phyloP scores from a whole-genome alignment of 2,888 invertebrate genomes.

The Drosophila kanekoi region DNA sequence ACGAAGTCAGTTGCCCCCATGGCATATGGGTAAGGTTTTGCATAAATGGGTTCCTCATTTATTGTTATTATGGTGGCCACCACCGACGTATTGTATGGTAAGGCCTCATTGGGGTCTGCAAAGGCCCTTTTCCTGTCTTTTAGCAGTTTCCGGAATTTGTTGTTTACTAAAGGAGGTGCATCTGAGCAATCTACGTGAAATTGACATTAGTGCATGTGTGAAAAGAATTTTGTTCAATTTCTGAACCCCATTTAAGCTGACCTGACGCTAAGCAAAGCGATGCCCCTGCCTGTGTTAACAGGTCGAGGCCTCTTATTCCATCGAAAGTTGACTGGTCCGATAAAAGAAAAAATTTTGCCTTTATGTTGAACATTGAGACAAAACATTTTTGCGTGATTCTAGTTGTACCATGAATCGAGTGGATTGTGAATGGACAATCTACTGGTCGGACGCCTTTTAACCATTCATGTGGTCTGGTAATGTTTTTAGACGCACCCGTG shows the following conservation, averaged over 20 bases:
- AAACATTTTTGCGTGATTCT: too few relatives aligned
- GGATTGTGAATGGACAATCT: too few relatives aligned
- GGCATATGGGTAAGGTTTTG: too few relatives aligned
- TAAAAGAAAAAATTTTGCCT: too few relatives aligned
- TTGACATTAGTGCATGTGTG: neutral
- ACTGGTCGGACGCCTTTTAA: too few relatives aligned
- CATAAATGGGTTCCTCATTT: neutral
- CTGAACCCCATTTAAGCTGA: neutral
- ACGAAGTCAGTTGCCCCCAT: neutral
- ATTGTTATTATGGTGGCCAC: neutral
- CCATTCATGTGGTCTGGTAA: too few relatives aligned
- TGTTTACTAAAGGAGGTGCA: neutral
- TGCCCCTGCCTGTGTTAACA: neutral
- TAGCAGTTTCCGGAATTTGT: neutral
- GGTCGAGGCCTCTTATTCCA: too few relatives aligned
- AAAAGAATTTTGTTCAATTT: neutral
- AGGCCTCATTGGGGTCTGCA: too few relatives aligned
- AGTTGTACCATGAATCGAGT: too few relatives aligned
- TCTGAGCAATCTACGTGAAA: neutral
- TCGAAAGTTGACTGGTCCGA: too few relatives aligned
- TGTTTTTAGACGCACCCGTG: too few relatives aligned
- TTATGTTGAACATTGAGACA: too few relatives aligned
- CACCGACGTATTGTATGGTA: neutral
- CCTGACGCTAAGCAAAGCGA: conserved; percentile 1
- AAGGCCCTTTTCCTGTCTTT: neutral